These are phyloP conservation scores for Nematolebias whitei DNA, from an alignment of 2,113 vertebrate genomes.

Conservation along the genomic window DNA sequence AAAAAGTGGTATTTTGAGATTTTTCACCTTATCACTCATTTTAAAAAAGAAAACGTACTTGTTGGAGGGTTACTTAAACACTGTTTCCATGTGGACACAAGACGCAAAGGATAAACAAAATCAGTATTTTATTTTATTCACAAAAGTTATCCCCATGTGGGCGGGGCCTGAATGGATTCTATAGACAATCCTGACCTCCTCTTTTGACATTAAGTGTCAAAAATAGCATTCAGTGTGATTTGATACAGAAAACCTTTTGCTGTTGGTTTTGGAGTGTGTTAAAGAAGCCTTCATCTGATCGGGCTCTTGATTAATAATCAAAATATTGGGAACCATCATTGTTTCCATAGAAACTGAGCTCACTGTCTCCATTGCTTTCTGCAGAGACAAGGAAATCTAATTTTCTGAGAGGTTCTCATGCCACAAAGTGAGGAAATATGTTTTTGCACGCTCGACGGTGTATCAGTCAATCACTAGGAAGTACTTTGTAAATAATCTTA, in stretches of 20 bases:
- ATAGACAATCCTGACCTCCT: no score
- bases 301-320: constrained; percentile 44
- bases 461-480: constrained; percentile 14
- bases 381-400: constrained; percentile 15
- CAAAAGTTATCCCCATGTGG: no score
- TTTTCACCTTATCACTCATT: no score
- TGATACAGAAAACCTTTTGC: not conserved
- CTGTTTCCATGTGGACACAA: no score
- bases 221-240: no score
- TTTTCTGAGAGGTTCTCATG: constrained; percentile 26
- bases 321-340: constrained; percentile 32
- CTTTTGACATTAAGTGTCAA: not conserved
- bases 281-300: constrained; percentile 35
- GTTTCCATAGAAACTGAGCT: constrained; percentile 60
- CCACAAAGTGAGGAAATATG: constrained; percentile 23
- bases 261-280: constrained; percentile 18
- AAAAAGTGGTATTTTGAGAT: no score
- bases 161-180: no score
- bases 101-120: no score
- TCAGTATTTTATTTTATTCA: no score
- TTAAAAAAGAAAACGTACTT: no score
- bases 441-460: not conserved
- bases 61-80: no score
- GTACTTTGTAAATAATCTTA: constrained; percentile 20
- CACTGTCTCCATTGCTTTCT: constrained; percentile 29